Percentiles rank a stretch among this genome's conserved stretches.
Evolutionary conservation across 2,888 invertebrate species (phyloP).

Genomic region (Lypha dubia): DNA sequence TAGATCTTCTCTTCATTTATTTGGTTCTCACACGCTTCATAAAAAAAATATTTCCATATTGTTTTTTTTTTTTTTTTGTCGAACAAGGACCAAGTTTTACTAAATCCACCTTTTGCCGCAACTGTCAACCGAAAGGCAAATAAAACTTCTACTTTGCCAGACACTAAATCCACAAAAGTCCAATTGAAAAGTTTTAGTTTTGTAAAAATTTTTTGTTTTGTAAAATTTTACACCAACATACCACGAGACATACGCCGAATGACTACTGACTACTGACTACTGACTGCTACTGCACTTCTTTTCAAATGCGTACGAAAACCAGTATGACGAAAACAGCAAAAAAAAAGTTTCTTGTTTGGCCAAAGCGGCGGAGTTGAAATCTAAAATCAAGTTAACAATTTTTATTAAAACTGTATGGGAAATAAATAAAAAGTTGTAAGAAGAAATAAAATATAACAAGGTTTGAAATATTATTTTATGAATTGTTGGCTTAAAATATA

Average conservation of each 20-base stretch:
- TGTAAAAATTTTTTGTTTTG: conserved; percentile 72
- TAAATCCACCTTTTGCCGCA: conserved; percentile 73
- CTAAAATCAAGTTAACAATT: conserved; percentile 66
- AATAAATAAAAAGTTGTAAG: conserved; percentile 48
- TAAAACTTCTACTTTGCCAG: conserved; percentile 74
- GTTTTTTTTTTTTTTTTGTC: conserved; percentile 4
- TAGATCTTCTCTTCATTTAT: conserved; percentile 18
- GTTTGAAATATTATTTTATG: conserved; percentile 25
- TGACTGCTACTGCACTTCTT: conserved; percentile 54
- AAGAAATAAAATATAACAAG: conserved; percentile 16
- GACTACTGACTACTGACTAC: no score
- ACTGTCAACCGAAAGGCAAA: conserved; percentile 74
- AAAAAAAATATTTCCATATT: conserved; percentile 30
- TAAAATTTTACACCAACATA: conserved; percentile 52
- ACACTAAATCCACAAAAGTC: conserved; percentile 75
- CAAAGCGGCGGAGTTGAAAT: conserved; percentile 46
- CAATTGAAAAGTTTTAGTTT: conserved; percentile 75
- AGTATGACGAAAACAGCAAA: no score
- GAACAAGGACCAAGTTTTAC: conserved; percentile 72
- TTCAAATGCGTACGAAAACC: conserved; percentile 42
- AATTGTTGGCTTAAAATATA: conserved; percentile 35
- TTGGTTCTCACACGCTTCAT: conserved; percentile 53
- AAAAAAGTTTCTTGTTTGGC: conserved; percentile 53
- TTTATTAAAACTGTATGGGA: conserved; percentile 61
- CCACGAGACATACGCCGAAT: conserved; percentile 35